Base-by-base conservation (phyloP, 2,888 invertebrate genomes). In the Platycheirus rosarum region DNA sequence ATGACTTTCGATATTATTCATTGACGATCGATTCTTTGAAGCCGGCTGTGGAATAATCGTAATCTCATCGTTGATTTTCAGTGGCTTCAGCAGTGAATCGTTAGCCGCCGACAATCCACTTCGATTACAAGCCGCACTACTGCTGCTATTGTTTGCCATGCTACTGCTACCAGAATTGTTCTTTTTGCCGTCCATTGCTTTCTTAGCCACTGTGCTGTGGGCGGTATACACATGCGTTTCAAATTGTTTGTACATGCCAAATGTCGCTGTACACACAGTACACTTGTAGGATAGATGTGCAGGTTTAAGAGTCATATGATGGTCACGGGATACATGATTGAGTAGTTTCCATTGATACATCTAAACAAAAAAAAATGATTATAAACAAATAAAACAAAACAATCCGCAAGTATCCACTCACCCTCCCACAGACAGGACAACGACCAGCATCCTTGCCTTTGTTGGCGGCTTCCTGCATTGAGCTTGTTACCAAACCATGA, bases 401-500 rank as follows among this genome's bases (percentile, higher is more conserved):
- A 0, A 37, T n/a, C n/a, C n/a, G n/a, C n/a, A 20, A 14, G 26
- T n/a, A n/a, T n/a, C n/a, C n/a, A 89, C 93, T 92, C 90, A 97
- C 97, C 92, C 97, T 94, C 90, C 97, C 97, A 92, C 98, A 98
- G 55, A 97, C 95, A 73, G 97, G 98, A 93, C 98, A 98, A 84
- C 97, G 93, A 68, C 98, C 98, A 57, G 96, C 95, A 91, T 98
- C 98, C 90, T 97, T 97, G 86, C 97, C 97, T 89, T 96, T 97
- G 89, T 98, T 97, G 46, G 98, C 97, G 51, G 97, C 97, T 89
- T 97, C 97, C 89, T 98, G 97, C 96, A 98, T 97, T 87, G 97
- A 97, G 85, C 97, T 97, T 69, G 98, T 98, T 37, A 98, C 98
- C 79, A 98, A 93, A 48, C 97, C 97, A 89, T 98, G 98, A 26